Evolutionary conservation across 1,140 invertebrate species (phyloP).

Genomic region (Drosophila nannoptera): DNA sequence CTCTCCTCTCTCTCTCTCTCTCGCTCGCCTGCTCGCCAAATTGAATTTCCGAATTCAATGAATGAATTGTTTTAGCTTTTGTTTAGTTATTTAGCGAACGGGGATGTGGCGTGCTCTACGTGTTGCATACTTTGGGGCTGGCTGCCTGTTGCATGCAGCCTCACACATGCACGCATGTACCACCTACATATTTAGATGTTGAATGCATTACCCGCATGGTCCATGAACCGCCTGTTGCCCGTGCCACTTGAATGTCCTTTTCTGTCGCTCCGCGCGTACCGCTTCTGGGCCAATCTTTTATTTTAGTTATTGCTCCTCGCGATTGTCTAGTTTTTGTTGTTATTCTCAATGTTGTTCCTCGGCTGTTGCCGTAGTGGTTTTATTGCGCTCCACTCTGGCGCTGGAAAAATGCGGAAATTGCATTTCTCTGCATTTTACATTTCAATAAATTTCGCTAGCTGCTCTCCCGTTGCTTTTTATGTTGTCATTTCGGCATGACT

Average conservation of each 20-base stretch:
- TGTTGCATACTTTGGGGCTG: slow-evolving; percentile 71
- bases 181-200: slow-evolving; percentile 3
- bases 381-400: slow-evolving; percentile 30
- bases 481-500: slow-evolving; percentile 45
- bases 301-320: slow-evolving; percentile 48
- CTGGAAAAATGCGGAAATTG: slow-evolving; percentile 62
- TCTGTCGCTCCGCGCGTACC: slow-evolving; percentile 24
- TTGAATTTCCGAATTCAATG: slow-evolving; percentile 78
- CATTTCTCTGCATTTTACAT: slow-evolving; percentile 74
- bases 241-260: slow-evolving; percentile 54
- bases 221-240: slow-evolving; percentile 47
- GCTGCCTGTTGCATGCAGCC: slow-evolving; percentile 70
- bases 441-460: slow-evolving; percentile 66
- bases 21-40: slow-evolving; percentile 49
- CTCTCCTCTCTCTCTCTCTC: slow-evolving; percentile 26
- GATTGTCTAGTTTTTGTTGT: slow-evolving; percentile 48
- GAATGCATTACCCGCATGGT: slow-evolving; percentile 4
- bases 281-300: slow-evolving; percentile 25
- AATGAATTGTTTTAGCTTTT: slow-evolving; percentile 77
- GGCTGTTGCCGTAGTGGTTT: slow-evolving; percentile 32
- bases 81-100: slow-evolving; percentile 63
- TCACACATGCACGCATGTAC: slow-evolving; percentile 11
- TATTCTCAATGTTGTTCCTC: slow-evolving; percentile 3
- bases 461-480: slow-evolving; percentile 47
- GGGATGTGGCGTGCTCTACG: not conserved